phyloP scores from a whole-genome alignment of 2,113 vertebrate genomes.

The Orcinus orca region DNA sequence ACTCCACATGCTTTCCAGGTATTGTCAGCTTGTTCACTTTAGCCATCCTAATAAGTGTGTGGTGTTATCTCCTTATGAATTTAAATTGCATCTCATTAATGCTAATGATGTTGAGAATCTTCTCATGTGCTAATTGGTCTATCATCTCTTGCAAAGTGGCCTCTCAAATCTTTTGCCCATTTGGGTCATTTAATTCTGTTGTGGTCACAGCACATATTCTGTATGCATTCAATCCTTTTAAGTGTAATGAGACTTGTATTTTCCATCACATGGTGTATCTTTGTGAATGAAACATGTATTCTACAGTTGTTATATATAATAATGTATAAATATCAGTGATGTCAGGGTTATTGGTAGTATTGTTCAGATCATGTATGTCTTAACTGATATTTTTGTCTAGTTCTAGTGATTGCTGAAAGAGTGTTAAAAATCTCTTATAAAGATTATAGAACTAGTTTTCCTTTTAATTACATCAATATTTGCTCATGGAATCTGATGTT shows the following conservation, averaged over 20 bases:
- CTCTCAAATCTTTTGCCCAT: background rate
- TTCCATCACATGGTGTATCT: background rate
- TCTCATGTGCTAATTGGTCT: background rate
- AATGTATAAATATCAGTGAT: background rate
- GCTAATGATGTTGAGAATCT: background rate
- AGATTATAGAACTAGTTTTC: background rate
- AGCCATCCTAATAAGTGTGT: background rate
- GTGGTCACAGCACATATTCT: background rate
- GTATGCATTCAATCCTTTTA: background rate
- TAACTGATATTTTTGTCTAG: background rate
- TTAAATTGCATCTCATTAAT: background rate
- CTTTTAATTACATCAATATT: background rate
- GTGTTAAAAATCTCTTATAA: background rate
- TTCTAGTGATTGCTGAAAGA: background rate
- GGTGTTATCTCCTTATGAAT: background rate
- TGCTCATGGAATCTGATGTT: background rate
- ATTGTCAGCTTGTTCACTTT: background rate
- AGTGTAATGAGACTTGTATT: background rate
- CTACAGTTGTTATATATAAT: background rate
- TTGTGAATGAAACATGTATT: background rate
- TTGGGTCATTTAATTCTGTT: background rate
- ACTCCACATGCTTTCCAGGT: background rate
- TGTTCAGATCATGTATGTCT: background rate
- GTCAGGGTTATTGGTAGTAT: background rate
- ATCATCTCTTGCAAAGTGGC: background rate